Percentiles rank a stretch among this genome's conserved stretches.
These are phyloP conservation scores for Helicolenus hilgendorfi DNA, from an alignment of 2,797 vertebrate genomes.

Conservation along the genomic window DNA sequence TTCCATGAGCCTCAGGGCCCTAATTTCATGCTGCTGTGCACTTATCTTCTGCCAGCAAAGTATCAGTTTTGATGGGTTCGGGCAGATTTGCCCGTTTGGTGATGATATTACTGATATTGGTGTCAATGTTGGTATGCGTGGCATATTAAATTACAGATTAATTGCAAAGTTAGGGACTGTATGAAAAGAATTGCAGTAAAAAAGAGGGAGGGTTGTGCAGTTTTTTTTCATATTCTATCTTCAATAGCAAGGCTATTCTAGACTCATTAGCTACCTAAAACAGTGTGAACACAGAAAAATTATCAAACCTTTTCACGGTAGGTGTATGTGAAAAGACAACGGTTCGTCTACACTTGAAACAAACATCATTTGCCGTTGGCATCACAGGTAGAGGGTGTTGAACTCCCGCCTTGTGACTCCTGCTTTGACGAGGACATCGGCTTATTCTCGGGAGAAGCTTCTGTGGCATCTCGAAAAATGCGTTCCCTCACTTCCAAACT, in stretches of 20 bases:
- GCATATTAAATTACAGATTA: constrained; percentile 4
- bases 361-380: constrained; percentile 40
- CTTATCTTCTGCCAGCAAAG: constrained; percentile 44
- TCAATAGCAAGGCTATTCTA: background rate
- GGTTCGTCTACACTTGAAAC: constrained; percentile 14
- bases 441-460: constrained; percentile 48
- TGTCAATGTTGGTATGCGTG: background rate
- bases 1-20: constrained; percentile 34
- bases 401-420: constrained; percentile 64
- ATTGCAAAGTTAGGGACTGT: background rate
- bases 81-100: constrained; percentile 26
- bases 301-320: background rate
- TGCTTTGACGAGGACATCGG: constrained; percentile 61
- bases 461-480: constrained; percentile 36
- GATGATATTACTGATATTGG: constrained; percentile 2
- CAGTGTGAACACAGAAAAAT: background rate
- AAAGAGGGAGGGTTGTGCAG: background rate
- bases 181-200: background rate
- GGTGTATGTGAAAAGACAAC: background rate
- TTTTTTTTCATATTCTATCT: background rate
- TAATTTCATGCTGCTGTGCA: constrained; percentile 43
- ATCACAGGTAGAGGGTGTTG: constrained; percentile 34
- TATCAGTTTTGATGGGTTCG: constrained; percentile 29
- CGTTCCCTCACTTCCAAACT: constrained; percentile 40
- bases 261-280: background rate